Percentiles rank a stretch among this genome's conserved stretches.
Evolutionary conservation across 1,140 invertebrate species (phyloP).

Genomic region (Apis mellifera): DNA sequence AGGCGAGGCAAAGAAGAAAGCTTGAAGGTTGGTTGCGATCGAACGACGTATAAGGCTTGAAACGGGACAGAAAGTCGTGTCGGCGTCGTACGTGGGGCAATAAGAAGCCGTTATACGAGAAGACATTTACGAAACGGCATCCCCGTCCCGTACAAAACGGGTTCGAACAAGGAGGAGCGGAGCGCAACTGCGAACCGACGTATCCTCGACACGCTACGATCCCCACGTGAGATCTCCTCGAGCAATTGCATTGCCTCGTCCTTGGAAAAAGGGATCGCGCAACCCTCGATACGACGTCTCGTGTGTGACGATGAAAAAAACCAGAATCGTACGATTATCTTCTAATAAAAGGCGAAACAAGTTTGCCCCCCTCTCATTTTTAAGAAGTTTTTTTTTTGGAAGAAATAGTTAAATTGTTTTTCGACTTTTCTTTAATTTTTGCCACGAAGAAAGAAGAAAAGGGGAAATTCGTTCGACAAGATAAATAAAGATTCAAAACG

Average conservation of each 20-base stretch:
- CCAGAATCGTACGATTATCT: no score
- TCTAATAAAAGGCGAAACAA: no score
- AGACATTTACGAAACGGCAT: constrained; percentile 62
- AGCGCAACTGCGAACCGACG: constrained; percentile 19
- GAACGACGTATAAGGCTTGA: constrained; percentile 14
- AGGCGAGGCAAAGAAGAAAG: neutral
- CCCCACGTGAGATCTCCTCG: constrained; percentile 50
- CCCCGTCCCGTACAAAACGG: constrained; percentile 39
- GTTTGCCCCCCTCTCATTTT: no score
- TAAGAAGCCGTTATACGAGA: constrained; percentile 63
- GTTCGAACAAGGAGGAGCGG: constrained; percentile 26
- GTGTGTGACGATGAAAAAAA: neutral
- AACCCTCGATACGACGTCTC: neutral
- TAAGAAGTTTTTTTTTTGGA: no score
- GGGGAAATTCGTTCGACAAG: no score
- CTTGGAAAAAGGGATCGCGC: constrained; percentile 38
- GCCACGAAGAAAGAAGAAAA: no score
- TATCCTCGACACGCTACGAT: constrained; percentile 45
- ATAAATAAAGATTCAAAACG: no score
- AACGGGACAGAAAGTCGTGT: constrained; percentile 51
- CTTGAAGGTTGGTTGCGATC: constrained; percentile 14
- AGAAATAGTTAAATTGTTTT: no score
- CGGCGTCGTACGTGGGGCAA: constrained; percentile 54
- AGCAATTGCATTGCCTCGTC: constrained; percentile 53
- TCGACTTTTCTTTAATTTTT: no score